Conservation (phyloP, 2,113 vertebrate species). For the Phrynosoma platyrhinos region DNA sequence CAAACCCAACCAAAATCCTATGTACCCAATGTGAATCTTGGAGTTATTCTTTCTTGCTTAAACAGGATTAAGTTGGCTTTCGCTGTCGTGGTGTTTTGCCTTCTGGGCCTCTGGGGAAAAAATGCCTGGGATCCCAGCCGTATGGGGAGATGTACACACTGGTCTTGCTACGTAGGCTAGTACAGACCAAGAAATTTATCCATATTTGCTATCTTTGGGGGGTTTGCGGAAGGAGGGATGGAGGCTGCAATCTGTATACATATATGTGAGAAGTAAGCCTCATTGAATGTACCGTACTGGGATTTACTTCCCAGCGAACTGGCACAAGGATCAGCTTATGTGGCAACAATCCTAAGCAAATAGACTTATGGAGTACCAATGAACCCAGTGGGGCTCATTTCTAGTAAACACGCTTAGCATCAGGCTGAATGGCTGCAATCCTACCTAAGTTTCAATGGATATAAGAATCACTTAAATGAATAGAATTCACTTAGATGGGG, state of each 20-base stretch:
- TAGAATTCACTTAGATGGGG: neutral
- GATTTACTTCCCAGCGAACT: neutral
- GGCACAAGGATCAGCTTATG: neutral
- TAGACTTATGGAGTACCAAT: too few species aligned
- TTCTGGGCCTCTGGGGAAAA: neutral
- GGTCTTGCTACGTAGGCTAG: neutral
- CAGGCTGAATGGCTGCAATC: neutral
- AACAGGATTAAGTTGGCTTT: slow-evolving; percentile 21
- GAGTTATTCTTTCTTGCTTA: slow-evolving; percentile 8
- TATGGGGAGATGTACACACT: neutral
- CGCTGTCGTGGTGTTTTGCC: slow-evolving; percentile 24
- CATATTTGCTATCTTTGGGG: neutral
- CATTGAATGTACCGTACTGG: too few species aligned
- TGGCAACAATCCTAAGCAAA: neutral
- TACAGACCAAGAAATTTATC: neutral
- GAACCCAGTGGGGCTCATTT: neutral
- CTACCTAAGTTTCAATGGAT: neutral
- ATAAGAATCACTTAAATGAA: neutral
- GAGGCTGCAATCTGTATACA: neutral
- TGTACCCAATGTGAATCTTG: slow-evolving; percentile 13
- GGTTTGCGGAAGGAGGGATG: neutral
- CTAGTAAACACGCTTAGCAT: neutral
- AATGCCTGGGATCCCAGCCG: neutral
- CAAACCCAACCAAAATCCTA: neutral
- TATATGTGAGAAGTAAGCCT: too few species aligned